Base-by-base conservation (phyloP, 64 coral and sea anemone genomes). In the Hydrozoanthus tunicans region DNA sequence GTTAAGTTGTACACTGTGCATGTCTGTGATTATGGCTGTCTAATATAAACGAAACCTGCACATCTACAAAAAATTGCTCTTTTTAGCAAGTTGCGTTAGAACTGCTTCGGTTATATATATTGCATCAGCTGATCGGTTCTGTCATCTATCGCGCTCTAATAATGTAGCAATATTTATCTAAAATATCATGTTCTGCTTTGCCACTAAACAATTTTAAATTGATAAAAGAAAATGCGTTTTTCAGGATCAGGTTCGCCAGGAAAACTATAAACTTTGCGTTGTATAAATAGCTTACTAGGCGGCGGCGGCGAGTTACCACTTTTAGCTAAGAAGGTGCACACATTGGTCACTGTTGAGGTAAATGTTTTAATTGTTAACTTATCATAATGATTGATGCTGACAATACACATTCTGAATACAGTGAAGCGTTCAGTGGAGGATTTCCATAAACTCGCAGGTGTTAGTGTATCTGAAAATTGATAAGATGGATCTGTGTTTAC, bases 401-500 rank as follows among this genome's bases (percentile, higher is more conserved):
- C 66, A 32, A 57, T 26, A 23, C 2, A 64, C 58, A 24, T 55
- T 67, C 8, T 66, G 62, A 32, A 65, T 3, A 83, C 5, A 20
- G 58, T 81, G 58, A 81, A 81, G 79, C 58, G 24, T 81, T 56
- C 51, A n/a, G 32, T 7, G 10, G 0, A 74, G 26, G 79, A 26
- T 62, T 81, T 81, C 58, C 14, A 56, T 68, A 83, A 69, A 32
- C 17, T 66, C 62, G 60, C 81, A 67, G 81, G 32, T 66, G 61
- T 83, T 83, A 20, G 20, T 53, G 13, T 53, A 83, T 66, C 11
- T 53, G 67, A 53, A 17, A 66, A 67, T 53, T 6, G 67, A 13
- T 32, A 68, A 53, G 6, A 66, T 83, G 62, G 53, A 17, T 83
- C 61, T 23, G 55, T 83, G 81, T 83, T 83, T 64, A 83, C 62